phyloP scores from a whole-genome alignment of 1,140 invertebrate genomes.

The Neodiprion virginianus region DNA sequence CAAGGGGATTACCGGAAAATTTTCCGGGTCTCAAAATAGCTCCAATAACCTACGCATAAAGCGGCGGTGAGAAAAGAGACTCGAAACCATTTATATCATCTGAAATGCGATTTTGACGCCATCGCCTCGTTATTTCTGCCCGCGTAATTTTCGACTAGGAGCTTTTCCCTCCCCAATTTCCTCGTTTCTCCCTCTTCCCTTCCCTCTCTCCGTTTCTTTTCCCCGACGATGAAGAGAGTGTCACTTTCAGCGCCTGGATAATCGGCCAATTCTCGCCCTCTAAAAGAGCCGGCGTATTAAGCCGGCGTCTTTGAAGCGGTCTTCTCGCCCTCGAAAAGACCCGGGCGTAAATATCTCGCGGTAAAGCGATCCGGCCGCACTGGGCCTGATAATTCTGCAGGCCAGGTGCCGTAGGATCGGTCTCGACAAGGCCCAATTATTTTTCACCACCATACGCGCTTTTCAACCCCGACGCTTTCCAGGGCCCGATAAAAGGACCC shows the following conservation, averaged over 20 bases:
- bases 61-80: too few relatives aligned
- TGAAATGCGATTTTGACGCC: too few relatives aligned
- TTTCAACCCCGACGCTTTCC: background rate
- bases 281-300: background rate
- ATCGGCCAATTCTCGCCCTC: background rate
- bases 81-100: too few relatives aligned
- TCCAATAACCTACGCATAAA: too few relatives aligned
- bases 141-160: background rate
- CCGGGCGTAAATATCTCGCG: background rate
- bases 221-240: background rate
- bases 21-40: too few relatives aligned
- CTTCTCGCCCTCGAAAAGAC: background rate
- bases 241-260: conserved; percentile 4
- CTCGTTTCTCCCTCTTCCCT: too few relatives aligned
- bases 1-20: too few relatives aligned
- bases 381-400: background rate
- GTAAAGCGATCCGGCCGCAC: background rate
- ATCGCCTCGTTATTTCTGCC: background rate
- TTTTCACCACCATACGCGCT: background rate
- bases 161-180: background rate
- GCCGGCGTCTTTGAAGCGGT: background rate
- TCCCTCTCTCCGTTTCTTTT: too few relatives aligned
- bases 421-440: background rate
- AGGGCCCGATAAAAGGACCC: background rate
- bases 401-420: background rate